Evolutionary conservation across 1,140 invertebrate genomes (phyloP), one percentile per base, ranked within the genome.

Genomic region (Phthorimaea operculella): DNA sequence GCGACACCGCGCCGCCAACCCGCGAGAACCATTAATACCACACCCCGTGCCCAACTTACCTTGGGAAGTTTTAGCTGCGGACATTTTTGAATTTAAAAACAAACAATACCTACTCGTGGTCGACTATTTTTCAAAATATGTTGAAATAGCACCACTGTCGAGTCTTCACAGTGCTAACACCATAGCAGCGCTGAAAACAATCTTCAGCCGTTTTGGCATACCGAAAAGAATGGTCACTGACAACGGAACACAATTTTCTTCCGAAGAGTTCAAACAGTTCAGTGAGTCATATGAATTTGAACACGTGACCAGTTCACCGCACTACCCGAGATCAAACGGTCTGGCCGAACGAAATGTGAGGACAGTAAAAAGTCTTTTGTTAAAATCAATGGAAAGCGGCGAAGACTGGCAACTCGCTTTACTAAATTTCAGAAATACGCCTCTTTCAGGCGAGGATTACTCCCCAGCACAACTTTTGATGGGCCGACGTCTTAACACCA

Each of bases 81-180:
- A 63, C 39, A 21, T 68, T 42, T 57, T 64, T 64, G 15, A 57
- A 47, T 50, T 60, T 14, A 57, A 55, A 36, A 34, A 49, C 14
- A 48, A 57, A 3, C 12, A 53, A 18, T 67, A 59, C 33, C 17
- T 72, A 21, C 21, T 70, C 12, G 34, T 72, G 18, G 56, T 63
- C 28, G 70, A 70, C 47, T 70, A 70, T 58, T 70, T 59, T 49
- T 62, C 60, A 1, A 69, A 67, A 50, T 72, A 45, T 55, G 51
- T 59, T 8, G 66, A 67, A 53, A 53, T 72, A 4, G 34, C 50
- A 12, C 15, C 51, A 4, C 16, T 69, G 28, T 44, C 28, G 18
- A 57, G 58, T 14, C 33, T 57, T 16, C 56, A 62, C 0, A 58
- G 57, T 52, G 45, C 33, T 1, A 60, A 52, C 15, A 48, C 70